Percentiles rank a stretch among this genome's conserved stretches.
phyloP scores from a whole-genome alignment of 2,113 vertebrate genomes.

The Micromys minutus region DNA sequence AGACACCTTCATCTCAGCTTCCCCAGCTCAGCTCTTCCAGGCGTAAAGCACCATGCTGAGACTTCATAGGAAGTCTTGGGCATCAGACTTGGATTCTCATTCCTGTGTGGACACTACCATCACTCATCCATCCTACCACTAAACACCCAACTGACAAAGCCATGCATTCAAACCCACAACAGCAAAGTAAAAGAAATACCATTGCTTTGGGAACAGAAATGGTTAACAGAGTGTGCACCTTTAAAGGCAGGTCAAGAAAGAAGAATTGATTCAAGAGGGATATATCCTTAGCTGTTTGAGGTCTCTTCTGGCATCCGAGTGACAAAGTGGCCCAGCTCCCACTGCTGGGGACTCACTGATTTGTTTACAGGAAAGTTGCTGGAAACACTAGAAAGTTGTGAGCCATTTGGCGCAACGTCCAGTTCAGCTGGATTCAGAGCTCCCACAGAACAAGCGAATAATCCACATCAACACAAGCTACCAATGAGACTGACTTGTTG shows the following conservation, averaged over 20 bases:
- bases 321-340: neutral
- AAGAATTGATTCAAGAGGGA: constrained; percentile 35
- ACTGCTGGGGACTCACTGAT: neutral
- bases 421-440: neutral
- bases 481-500: neutral
- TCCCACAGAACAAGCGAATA: constrained; percentile 32
- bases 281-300: constrained; percentile 5
- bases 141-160: too few relatives aligned
- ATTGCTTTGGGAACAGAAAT: constrained; percentile 7
- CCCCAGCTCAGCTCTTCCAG: too few relatives aligned
- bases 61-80: neutral
- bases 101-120: neutral
- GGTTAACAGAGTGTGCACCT: neutral
- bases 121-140: neutral
- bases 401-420: neutral
- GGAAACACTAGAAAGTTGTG: neutral
- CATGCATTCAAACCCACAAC: neutral
- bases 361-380: neutral
- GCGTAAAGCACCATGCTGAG: neutral
- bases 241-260: constrained; percentile 28
- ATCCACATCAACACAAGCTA: neutral
- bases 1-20: neutral
- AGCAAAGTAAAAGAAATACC: constrained; percentile 19
- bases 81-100: neutral
- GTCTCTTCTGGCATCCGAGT: too few relatives aligned